phyloP scores from a whole-genome alignment of 1,140 invertebrate genomes.

The Drosophila biarmipes region DNA sequence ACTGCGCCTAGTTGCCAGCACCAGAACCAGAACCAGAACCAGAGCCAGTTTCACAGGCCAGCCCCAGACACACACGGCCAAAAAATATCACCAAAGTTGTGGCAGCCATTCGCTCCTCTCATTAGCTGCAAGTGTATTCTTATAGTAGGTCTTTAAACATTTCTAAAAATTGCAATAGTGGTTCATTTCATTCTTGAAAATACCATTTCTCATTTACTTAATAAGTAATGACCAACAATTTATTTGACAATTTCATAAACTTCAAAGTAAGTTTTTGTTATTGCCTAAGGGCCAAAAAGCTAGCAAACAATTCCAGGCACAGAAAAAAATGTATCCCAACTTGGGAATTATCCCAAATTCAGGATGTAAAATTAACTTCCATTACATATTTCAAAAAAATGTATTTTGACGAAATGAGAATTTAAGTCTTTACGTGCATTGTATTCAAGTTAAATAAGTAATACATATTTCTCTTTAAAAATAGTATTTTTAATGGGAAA shows the following conservation, averaged over 20 bases:
- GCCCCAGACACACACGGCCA: conserved; percentile 15
- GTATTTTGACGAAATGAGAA: no score
- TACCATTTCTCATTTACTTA: neutral
- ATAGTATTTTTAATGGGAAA: no score
- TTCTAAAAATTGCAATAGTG: neutral
- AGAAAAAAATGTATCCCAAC: neutral
- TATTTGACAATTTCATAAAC: neutral
- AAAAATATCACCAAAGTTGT: conserved; percentile 15
- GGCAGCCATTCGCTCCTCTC: neutral
- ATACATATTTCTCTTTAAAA: no score
- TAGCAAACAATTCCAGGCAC: neutral
- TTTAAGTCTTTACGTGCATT: no score
- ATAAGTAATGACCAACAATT: neutral
- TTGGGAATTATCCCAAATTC: neutral
- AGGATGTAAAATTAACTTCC: no score
- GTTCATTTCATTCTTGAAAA: neutral
- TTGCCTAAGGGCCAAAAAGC: neutral
- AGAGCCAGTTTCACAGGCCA: neutral
- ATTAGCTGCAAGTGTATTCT: neutral
- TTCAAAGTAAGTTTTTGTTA: neutral
- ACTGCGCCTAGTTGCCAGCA: conserved; percentile 57
- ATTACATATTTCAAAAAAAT: no score
- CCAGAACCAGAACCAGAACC: neutral
- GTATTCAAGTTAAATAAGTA: no score
- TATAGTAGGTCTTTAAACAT: neutral